Evolutionary conservation across 2,888 invertebrate species (phyloP).

Genomic region (Halocaridina rubra): DNA sequence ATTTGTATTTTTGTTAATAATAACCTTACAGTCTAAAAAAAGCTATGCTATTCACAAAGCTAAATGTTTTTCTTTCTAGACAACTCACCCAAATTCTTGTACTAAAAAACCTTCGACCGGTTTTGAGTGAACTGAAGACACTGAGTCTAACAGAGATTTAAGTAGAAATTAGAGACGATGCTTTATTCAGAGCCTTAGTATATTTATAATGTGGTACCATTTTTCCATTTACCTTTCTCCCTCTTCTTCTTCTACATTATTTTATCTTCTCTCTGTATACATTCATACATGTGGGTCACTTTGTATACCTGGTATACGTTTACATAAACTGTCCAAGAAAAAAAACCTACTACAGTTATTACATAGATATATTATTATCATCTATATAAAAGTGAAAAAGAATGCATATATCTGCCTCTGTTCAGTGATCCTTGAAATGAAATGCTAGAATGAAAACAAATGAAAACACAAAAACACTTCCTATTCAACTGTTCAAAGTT

Average conservation of each 20-base stretch:
- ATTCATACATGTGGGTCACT: conserved; percentile 35
- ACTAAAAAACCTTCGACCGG: conserved; percentile 48
- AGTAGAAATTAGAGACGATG: conserved; percentile 47
- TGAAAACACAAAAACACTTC: too few relatives aligned
- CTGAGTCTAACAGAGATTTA: conserved; percentile 52
- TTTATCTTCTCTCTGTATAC: too few relatives aligned
- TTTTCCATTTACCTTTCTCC: neutral
- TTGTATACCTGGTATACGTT: too few relatives aligned
- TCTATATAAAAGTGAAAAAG: conserved; percentile 58
- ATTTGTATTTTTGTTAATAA: conserved; percentile 5
- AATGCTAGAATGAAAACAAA: too few relatives aligned
- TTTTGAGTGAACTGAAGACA: conserved; percentile 50
- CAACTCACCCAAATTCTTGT: conserved; percentile 55
- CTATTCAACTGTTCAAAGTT: too few relatives aligned
- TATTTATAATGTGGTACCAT: conserved; percentile 28
- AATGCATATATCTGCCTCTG: conserved; percentile 38
- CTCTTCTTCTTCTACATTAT: neutral
- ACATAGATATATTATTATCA: conserved; percentile 13
- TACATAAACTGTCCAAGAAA: conserved; percentile 48
- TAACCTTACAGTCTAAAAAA: conserved; percentile 51
- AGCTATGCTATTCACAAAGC: conserved; percentile 60
- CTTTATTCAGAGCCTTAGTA: too few relatives aligned
- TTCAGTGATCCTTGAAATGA: neutral
- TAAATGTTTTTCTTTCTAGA: conserved; percentile 24
- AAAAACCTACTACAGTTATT: conserved; percentile 39